Conservation (phyloP, 2,797 vertebrate genomes). For the Tenualosa ilisha region DNA sequence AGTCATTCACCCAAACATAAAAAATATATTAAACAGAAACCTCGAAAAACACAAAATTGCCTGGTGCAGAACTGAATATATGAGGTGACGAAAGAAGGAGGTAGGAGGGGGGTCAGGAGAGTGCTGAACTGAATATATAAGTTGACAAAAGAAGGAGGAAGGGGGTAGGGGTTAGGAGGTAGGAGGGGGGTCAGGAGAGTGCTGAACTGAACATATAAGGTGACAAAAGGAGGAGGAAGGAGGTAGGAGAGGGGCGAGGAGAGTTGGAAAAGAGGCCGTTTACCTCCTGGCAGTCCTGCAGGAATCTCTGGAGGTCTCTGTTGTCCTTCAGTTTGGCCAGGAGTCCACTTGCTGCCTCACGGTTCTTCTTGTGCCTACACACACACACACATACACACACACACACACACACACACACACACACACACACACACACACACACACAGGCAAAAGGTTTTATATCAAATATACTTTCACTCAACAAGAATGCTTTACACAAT, state of each 20-base stretch:
- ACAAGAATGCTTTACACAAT: too few relatives aligned
- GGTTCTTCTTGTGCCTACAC: constrained; percentile 74
- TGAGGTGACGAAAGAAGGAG: neutral
- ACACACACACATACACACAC: neutral
- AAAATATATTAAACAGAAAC: neutral
- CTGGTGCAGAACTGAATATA: too few relatives aligned
- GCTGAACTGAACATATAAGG: too few relatives aligned
- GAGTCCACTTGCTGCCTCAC: constrained; percentile 88
- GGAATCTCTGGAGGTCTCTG: constrained; percentile 94
- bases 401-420: neutral
- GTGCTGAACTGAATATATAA: too few relatives aligned
- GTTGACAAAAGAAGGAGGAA: neutral
- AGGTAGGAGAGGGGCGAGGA: neutral
- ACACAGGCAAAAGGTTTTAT: neutral
- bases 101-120: neutral
- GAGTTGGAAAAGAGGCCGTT: neutral
- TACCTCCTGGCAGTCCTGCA: constrained; percentile 98
- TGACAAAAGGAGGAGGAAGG: neutral
- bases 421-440: neutral
- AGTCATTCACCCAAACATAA: neutral
- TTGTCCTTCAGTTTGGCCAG: constrained; percentile 93
- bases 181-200: neutral
- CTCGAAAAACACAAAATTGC: too few relatives aligned
- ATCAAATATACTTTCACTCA: too few relatives aligned
- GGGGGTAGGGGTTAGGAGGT: neutral